A percentile compares a stretch with the other conserved stretches of the same genome.
Conservation (phyloP, 2,888 invertebrate species). For the Serripes groenlandicus region DNA sequence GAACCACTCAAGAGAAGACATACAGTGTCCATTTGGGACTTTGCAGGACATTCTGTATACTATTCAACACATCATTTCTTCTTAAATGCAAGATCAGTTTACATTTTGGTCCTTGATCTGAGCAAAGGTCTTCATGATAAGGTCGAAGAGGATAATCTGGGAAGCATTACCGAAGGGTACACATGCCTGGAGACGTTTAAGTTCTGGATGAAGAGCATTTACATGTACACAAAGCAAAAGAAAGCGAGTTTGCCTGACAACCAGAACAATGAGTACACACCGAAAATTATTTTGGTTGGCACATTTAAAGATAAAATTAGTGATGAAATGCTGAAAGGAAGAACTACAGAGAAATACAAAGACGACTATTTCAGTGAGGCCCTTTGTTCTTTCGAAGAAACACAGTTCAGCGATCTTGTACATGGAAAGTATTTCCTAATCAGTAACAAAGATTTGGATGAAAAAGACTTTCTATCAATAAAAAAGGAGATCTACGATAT, state of each 20-base stretch:
- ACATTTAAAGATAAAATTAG: not conserved
- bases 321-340: slow-evolving; percentile 30
- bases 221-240: slow-evolving; percentile 7
- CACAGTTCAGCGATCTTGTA: not conserved
- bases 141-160: not conserved
- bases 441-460: not conserved
- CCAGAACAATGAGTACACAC: not conserved
- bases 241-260: not conserved
- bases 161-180: not conserved
- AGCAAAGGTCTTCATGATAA: not conserved
- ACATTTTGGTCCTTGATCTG: slow-evolving; percentile 52
- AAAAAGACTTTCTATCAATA: not conserved
- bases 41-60: slow-evolving; percentile 31
- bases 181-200: slow-evolving; percentile 2
- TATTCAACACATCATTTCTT: slow-evolving; percentile 62
- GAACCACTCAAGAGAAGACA: not conserved
- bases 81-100: slow-evolving; percentile 54
- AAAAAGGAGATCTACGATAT: not conserved
- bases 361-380: slow-evolving; percentile 54
- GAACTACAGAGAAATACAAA: slow-evolving; percentile 19
- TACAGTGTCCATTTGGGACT: slow-evolving; percentile 52
- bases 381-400: slow-evolving; percentile 30
- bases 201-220: slow-evolving; percentile 8
- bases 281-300: not conserved
- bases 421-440: not conserved